These are phyloP conservation scores for Miltochrista miniata DNA, from an alignment of 2,888 invertebrate species.

Conservation along the genomic window DNA sequence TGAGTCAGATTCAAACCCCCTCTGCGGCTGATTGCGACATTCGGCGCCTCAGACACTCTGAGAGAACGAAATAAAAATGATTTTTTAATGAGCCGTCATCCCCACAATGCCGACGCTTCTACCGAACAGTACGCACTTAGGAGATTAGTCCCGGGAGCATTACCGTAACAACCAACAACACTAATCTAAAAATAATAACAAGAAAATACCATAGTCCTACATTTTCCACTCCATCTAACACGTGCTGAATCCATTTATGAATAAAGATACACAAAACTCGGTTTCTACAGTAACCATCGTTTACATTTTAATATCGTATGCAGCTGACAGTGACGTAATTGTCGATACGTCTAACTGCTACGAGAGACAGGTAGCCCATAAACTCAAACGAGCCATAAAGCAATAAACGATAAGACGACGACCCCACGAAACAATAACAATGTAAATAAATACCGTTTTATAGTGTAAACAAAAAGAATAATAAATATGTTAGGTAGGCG, in stretches of 20 bases:
- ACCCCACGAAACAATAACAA: conserved; percentile 74
- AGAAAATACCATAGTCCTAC: conserved; percentile 1
- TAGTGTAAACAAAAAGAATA: conserved; percentile 78
- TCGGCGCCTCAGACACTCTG: conserved; percentile 11
- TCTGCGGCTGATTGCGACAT: conserved; percentile 71
- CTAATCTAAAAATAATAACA: conserved; percentile 41
- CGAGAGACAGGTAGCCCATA: conserved; percentile 48
- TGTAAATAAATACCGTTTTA: conserved; percentile 73
- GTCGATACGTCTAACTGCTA: conserved; percentile 18
- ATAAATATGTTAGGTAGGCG: conserved; percentile 69
- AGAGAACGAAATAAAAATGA: conserved; percentile 78
- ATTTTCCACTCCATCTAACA: conserved; percentile 7
- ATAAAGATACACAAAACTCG: background rate
- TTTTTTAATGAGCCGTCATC: conserved; percentile 78
- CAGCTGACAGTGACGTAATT: conserved; percentile 19
- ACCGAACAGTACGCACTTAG: conserved; percentile 76
- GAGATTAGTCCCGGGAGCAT: conserved; percentile 80
- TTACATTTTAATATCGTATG: background rate
- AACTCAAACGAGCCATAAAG: conserved; percentile 62
- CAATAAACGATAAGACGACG: conserved; percentile 76
- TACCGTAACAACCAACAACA: conserved; percentile 58
- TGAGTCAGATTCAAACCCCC: conserved; percentile 35
- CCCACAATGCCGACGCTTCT: conserved; percentile 38
- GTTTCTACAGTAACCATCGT: conserved; percentile 3
- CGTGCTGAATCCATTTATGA: background rate